Evolutionary conservation across 2,888 invertebrate genomes (phyloP).

Genomic region (Anticlea derivata): DNA sequence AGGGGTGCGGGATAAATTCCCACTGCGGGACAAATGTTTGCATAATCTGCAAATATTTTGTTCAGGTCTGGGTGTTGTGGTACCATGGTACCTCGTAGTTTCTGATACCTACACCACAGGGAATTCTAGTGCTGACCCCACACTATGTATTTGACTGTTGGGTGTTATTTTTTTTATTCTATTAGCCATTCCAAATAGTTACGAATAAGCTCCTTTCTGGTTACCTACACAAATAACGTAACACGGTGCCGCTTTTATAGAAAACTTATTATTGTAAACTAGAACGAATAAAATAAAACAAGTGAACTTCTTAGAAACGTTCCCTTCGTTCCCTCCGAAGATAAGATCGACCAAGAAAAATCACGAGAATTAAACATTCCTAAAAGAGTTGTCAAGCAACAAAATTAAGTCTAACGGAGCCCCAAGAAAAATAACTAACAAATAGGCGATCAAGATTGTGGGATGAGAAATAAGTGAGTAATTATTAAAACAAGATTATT

Average conservation of each 20-base stretch:
- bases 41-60: too few relatives aligned
- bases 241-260: neutral
- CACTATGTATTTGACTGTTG: too few relatives aligned
- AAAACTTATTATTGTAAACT: constrained; percentile 29
- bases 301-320: constrained; percentile 47
- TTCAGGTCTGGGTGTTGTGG: too few relatives aligned
- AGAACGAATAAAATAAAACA: constrained; percentile 40
- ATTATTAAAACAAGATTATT: constrained; percentile 82
- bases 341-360: constrained; percentile 68
- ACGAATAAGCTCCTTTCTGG: too few relatives aligned
- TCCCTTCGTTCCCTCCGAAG: constrained; percentile 51
- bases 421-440: constrained; percentile 74
- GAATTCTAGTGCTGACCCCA: too few relatives aligned
- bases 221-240: neutral
- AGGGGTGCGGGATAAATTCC: too few relatives aligned
- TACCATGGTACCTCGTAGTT: too few relatives aligned
- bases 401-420: constrained; percentile 67
- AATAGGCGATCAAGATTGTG: constrained; percentile 78
- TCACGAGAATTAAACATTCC: constrained; percentile 70
- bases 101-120: too few relatives aligned
- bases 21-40: too few relatives aligned
- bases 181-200: too few relatives aligned
- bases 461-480: constrained; percentile 75
- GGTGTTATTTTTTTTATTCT: too few relatives aligned
- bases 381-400: constrained; percentile 74